Conservation (phyloP, 2,797 vertebrate genomes). For the Distichodus sexfasciatus region DNA sequence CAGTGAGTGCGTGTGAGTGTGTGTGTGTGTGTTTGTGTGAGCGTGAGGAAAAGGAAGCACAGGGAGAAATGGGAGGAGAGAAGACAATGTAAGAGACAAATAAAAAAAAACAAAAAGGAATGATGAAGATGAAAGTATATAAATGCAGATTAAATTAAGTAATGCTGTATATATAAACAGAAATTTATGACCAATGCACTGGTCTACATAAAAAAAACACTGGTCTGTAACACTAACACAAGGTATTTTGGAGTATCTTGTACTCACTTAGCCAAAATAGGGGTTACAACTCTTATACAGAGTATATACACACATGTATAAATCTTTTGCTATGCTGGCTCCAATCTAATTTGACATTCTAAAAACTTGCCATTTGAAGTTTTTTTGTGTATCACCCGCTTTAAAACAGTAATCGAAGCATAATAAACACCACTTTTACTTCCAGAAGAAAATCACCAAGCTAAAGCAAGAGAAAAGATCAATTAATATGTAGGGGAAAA, state of each 20-base stretch:
- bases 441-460: not conserved
- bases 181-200: not conserved
- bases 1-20: not conserved
- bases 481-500: not conserved
- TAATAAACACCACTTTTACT: not conserved
- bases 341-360: too few species aligned
- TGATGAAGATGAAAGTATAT: constrained; percentile 8
- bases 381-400: too few species aligned
- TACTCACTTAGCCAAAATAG: too few species aligned
- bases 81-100: not conserved
- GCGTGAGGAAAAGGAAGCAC: not conserved
- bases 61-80: not conserved
- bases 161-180: not conserved
- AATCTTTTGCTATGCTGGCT: too few species aligned
- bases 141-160: constrained; percentile 3
- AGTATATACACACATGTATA: too few species aligned
- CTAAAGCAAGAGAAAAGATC: not conserved
- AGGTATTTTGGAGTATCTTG: too few species aligned
- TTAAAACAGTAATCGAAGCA: not conserved
- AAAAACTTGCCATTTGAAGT: too few species aligned
- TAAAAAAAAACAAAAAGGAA: not conserved
- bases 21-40: not conserved
- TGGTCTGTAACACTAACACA: not conserved
- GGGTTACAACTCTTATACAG: too few species aligned
- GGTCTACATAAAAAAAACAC: not conserved